phyloP scores from a whole-genome alignment of 2,113 vertebrate genomes.

The Odobenus rosmarus region DNA sequence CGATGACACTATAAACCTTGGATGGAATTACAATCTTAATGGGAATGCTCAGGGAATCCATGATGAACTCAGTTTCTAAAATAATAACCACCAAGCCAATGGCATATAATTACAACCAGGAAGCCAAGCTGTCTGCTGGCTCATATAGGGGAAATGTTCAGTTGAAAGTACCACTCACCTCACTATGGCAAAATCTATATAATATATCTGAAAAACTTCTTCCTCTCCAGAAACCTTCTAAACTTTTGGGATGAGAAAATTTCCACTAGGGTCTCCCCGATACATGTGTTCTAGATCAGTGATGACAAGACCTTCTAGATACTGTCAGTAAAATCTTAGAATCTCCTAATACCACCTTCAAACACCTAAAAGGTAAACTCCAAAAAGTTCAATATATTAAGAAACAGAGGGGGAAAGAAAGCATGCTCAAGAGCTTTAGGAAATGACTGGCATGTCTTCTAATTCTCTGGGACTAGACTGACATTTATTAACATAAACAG shows the following conservation, averaged over 20 bases:
- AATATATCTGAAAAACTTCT: not conserved
- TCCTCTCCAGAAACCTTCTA: conserved; percentile 48
- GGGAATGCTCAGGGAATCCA: conserved; percentile 70
- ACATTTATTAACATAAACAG: conserved; percentile 44
- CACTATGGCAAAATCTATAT: conserved; percentile 51
- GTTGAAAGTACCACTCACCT: conserved; percentile 60
- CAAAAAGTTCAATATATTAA: not conserved
- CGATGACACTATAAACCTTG: conserved; percentile 81
- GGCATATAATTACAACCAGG: conserved; percentile 78
- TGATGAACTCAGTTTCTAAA: conserved; percentile 78
- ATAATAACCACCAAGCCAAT: conserved; percentile 69
- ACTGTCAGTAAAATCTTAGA: not conserved
- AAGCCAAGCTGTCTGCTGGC: conserved; percentile 70
- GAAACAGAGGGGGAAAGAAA: accelerated
- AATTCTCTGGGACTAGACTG: conserved; percentile 34
- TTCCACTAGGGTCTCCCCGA: not conserved
- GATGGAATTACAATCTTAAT: conserved; percentile 86
- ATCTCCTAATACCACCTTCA: not conserved
- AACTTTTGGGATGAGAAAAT: conserved; percentile 15
- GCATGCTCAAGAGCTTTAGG: not conserved
- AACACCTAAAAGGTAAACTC: not conserved
- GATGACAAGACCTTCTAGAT: not conserved
- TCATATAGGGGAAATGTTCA: conserved; percentile 53
- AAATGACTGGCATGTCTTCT: conserved; percentile 37
- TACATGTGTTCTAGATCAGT: not conserved